Evolutionary conservation across 2,113 vertebrate genomes (phyloP), one percentile per base, ranked within the genome.

Genomic region (Pygoscelis antarcticus): DNA sequence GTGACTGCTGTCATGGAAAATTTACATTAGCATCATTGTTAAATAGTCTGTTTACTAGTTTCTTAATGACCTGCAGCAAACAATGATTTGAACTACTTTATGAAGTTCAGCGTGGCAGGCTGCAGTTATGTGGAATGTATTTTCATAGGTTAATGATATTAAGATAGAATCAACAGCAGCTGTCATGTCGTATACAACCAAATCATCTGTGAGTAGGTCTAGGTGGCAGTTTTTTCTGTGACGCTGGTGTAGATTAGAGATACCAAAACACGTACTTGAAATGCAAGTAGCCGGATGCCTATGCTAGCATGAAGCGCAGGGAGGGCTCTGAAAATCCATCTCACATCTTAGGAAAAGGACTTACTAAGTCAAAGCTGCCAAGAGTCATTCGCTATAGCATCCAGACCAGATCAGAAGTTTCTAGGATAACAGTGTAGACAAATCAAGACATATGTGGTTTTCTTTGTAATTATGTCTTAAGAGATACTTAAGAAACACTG

Each of bases 11-110:
- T 97, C 95, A 96, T 92, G 83, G 91, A 97, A 96, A 97, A 97
- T 96, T 98, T 97, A 93, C 95, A 97, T 97, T 96, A 93, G 32
- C 91, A 96, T 96, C 97, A 94, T 83, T 77, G 95, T 94, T 90
- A 97, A 96, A 96, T 92, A 95, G 83, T 94, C 89, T 96, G 89
- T 96, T 97, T 95, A 93, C 91, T 97, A 89, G 74, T 95, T 97
- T 97, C 91, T 93, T 96, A 98, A 95, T 98, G 96, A 95, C 93
- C 95, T 96, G 86, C 82, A 94, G 89, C 89, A 97, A 97, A 97
- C 84, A 97, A 91, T 96, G 88, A 94, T 95, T 93, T 96, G 82
- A 98, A 93, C 58, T 94, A 44, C 90, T 96, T 78, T 66, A 85
- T 90, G 80, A 93, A 91, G 89, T 93, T 96, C 87, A 84, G 68